Conservation (phyloP, 2,888 invertebrate species). For the Chironomus tentans region DNA sequence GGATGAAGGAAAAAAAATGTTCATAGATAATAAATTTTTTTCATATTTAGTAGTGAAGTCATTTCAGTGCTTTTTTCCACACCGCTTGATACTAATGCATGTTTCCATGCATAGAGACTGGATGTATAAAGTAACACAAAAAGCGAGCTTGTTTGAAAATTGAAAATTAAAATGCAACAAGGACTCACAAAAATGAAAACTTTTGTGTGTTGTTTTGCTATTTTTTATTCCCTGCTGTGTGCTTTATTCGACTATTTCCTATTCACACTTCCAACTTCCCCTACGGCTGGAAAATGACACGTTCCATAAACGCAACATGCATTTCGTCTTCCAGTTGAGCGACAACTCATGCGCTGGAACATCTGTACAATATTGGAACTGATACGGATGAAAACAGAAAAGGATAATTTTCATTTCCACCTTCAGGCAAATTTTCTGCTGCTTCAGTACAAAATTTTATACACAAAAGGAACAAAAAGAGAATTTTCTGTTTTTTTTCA, state of each 20-base stretch:
- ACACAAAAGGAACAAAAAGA: too few relatives aligned
- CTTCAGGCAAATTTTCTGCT: too few relatives aligned
- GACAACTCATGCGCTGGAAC: not conserved
- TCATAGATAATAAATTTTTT: constrained; percentile 1
- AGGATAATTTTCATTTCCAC: too few relatives aligned
- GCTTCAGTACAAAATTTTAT: too few relatives aligned
- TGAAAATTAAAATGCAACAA: constrained; percentile 23
- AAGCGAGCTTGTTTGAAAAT: not conserved
- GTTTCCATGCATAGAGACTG: not conserved
- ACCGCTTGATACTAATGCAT: constrained; percentile 18
- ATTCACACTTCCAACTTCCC: not conserved
- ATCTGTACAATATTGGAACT: not conserved
- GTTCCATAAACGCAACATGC: not conserved
- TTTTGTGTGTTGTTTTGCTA: not conserved
- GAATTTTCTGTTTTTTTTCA: not conserved
- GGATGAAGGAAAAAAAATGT: not conserved
- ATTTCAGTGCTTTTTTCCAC: not conserved
- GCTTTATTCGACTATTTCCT: not conserved
- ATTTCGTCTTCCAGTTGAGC: not conserved
- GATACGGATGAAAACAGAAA: not conserved
- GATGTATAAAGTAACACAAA: too few relatives aligned
- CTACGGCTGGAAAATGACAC: not conserved
- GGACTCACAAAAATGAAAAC: not conserved
- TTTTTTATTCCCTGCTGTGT: not conserved
- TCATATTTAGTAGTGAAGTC: not conserved